Base-by-base conservation (phyloP, 64 coral and sea anemone genomes). In the Astreopora myriophthalma region DNA sequence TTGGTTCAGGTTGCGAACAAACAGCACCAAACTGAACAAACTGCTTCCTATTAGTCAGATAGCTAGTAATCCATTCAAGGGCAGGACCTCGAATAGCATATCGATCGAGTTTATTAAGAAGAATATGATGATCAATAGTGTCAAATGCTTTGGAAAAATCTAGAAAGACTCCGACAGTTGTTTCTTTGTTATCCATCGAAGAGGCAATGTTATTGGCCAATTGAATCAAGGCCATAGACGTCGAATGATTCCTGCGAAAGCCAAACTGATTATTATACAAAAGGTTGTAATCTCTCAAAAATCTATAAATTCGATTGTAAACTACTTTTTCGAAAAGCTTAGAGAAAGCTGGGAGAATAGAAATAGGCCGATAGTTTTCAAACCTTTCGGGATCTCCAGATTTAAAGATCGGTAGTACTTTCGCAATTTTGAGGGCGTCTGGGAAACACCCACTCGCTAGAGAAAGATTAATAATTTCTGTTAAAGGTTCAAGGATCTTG, bases 371-470 rank as follows among this genome's bases (percentile, higher is more conserved):
- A 76, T 75, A 92, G 73, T 92, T 85, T 37, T 29, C 60, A 62
- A 60, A 39, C 1, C 32, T 33, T 37, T 23, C 57, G 20, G 48
- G 60, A 51, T 81, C 63, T 38, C 73, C 89, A n/a, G 36, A 27
- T 84, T 91, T 84, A 84, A 83, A 80, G 27, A 82, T 71, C 19
- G 89, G 77, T 16, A 91, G 68, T 49, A 83, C 77, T 35, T 82
- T 80, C 48, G 89, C 75, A 37, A 83, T 83, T 73, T 91, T 91
- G n/a, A 82, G n/a, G n/a, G n/a, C n/a, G 65, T 42, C 71, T 23
- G 38, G 76, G 26, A 83, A 27, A 30, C 52, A 67, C 2, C 76
- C 76, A 69, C 32, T 91, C 26, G 22, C 35, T 20, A 82, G 14
- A 80, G 89, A 91, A 22, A 82, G 34, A n/a, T 91, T 91, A 33